A percentile compares a stretch with the other conserved stretches of the same genome.
Conservation (phyloP, 2,888 invertebrate species). For the Chaitophorus viminalis region DNA sequence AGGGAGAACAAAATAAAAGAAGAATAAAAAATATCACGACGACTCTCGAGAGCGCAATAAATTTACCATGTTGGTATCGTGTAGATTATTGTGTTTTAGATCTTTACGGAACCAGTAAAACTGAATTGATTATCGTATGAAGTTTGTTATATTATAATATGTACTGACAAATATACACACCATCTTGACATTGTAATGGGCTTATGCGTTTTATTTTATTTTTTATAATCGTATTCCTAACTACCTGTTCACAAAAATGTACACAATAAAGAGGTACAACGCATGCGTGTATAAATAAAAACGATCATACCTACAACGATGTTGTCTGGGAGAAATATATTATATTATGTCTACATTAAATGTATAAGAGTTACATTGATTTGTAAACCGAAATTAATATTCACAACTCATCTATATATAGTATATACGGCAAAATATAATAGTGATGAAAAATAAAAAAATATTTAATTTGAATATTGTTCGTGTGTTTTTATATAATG, state of each 20-base stretch:
- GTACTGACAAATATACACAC: constrained; percentile 22
- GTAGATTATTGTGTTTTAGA: constrained; percentile 30
- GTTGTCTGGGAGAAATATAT: background rate
- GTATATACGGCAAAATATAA: no score
- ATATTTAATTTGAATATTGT: no score
- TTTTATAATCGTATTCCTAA: background rate
- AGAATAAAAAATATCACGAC: background rate
- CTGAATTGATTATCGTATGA: constrained; percentile 45
- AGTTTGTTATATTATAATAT: constrained; percentile 10
- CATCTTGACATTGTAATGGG: constrained; percentile 13
- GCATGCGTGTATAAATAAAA: background rate
- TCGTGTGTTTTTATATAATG: no score
- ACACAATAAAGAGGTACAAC: background rate
- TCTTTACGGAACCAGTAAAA: constrained; percentile 24
- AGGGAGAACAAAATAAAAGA: no score
- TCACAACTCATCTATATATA: background rate
- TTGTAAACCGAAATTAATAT: background rate
- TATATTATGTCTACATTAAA: background rate
- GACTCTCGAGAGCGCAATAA: background rate
- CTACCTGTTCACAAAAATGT: background rate
- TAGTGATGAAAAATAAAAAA: no score
- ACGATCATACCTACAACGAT: background rate
- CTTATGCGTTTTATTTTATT: background rate
- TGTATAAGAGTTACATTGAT: background rate
- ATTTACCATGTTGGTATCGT: constrained; percentile 18